Percentiles rank a stretch among this genome's conserved stretches.
phyloP scores from a whole-genome alignment of 2,113 vertebrate species.

The Scopus umbretta region DNA sequence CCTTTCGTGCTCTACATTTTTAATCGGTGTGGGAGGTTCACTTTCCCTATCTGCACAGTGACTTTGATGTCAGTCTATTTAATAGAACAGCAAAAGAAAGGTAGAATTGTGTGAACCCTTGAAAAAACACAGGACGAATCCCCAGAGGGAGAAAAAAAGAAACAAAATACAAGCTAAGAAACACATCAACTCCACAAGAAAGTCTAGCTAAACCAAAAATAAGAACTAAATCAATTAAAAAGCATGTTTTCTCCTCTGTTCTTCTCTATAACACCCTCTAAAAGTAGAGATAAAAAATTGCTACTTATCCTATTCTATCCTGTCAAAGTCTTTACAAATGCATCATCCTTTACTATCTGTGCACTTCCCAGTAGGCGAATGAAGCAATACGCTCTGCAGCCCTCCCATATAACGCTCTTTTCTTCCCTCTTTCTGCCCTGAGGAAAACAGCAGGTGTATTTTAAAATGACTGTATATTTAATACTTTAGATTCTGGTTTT shows the following conservation, averaged over 20 bases:
- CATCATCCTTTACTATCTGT: background rate
- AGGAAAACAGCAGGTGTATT: background rate
- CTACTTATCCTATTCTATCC: background rate
- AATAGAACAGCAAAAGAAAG: background rate
- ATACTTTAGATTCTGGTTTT: background rate
- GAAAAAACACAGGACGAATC: background rate
- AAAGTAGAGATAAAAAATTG: background rate
- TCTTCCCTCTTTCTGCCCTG: background rate
- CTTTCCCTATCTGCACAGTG: background rate
- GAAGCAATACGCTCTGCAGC: background rate
- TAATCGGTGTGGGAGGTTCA: background rate
- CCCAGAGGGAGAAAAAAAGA: background rate
- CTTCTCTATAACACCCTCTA: background rate
- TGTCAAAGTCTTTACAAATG: background rate
- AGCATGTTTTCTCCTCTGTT: background rate
- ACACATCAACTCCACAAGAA: background rate
- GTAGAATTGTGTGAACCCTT: background rate
- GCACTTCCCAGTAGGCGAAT: background rate
- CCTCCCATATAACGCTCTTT: background rate
- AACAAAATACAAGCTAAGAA: background rate
- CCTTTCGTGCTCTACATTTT: background rate
- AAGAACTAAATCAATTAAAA: background rate
- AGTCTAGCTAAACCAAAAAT: background rate
- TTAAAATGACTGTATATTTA: background rate
- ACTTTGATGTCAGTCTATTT: background rate